Percentiles rank a stretch among this genome's conserved stretches.
phyloP scores from a whole-genome alignment of 1,140 invertebrate genomes.

The Doryteuthis pealeii region DNA sequence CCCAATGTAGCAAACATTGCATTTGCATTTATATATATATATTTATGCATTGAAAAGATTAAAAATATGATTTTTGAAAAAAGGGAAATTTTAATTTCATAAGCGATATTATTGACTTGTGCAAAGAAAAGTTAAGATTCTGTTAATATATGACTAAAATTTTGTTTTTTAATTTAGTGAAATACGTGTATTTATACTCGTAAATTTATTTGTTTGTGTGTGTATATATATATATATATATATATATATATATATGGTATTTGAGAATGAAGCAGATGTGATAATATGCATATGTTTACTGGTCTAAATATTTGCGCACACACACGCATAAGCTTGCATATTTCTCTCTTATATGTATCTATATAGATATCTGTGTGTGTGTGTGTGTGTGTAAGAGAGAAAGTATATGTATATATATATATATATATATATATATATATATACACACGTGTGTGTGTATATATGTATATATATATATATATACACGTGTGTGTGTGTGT shows the following conservation, averaged over 20 bases:
- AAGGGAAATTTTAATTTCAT: neutral
- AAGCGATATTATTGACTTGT: no score
- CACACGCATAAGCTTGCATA: neutral
- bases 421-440: neutral
- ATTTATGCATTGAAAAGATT: neutral
- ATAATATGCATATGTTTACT: neutral
- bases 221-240: no score
- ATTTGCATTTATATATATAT: no score
- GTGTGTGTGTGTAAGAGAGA: neutral
- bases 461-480: neutral
- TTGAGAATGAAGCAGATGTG: neutral
- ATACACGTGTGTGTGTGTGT: neutral
- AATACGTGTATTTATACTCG: no score
- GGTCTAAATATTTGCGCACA: neutral
- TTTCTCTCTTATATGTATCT: neutral
- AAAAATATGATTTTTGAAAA: neutral
- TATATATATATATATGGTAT: no score
- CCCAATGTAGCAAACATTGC: no score
- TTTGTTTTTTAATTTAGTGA: no score
- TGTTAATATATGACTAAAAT: no score
- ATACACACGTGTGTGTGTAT: neutral
- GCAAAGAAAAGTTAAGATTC: no score
- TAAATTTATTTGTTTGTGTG: no score
- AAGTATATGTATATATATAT: neutral
- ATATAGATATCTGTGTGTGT: neutral